These are phyloP conservation scores for Charadrius vociferus DNA, from an alignment of 2,113 vertebrate genomes.

Conservation along the genomic window DNA sequence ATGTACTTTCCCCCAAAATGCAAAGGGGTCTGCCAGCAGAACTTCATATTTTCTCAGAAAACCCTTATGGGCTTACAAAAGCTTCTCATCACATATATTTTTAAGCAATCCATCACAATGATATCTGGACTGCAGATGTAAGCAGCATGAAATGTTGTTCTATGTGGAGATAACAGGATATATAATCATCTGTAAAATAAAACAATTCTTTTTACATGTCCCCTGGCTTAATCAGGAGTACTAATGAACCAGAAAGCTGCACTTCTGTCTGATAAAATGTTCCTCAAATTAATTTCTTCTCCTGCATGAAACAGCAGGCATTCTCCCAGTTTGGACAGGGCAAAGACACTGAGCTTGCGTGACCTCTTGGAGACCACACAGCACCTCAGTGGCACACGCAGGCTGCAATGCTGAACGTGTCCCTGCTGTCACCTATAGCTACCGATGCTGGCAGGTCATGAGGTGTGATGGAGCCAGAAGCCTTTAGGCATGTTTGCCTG, in stretches of 20 bases:
- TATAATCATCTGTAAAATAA: slow-evolving; percentile 5
- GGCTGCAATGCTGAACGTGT: neutral
- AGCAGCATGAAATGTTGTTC: slow-evolving; percentile 30
- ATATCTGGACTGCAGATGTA: slow-evolving; percentile 34
- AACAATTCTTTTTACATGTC: neutral
- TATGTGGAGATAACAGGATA: neutral
- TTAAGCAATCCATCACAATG: neutral
- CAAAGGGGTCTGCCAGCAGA: slow-evolving; percentile 14
- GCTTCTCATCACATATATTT: neutral
- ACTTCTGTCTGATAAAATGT: neutral
- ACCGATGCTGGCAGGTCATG: neutral
- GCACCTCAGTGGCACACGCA: neutral
- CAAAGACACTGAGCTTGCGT: neutral
- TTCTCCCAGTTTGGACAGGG: neutral
- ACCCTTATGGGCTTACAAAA: neutral
- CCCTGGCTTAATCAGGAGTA: neutral
- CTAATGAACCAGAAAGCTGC: neutral
- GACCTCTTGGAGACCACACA: neutral
- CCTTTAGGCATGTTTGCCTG: neutral
- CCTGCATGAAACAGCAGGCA: neutral
- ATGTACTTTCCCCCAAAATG: neutral
- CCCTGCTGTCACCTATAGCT: neutral
- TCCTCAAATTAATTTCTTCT: neutral
- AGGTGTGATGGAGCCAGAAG: neutral
- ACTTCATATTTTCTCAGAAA: slow-evolving; percentile 35